Evolutionary conservation across 2,113 vertebrate species (phyloP), one percentile per base, ranked within the genome.

Genomic region (Syngnathus scovelli): DNA sequence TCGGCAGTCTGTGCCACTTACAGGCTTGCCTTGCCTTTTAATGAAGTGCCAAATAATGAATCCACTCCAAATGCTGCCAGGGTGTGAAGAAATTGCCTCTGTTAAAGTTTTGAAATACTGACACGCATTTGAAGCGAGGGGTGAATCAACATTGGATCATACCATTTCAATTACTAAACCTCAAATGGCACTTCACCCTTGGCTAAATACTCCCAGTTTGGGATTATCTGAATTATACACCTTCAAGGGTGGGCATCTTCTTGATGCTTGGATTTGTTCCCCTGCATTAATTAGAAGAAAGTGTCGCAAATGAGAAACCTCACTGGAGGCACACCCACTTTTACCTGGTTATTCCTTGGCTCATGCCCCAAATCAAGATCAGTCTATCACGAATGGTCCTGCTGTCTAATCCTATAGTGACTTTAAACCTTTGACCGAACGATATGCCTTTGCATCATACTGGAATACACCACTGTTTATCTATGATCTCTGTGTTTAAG

Each of bases 31-130:
- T 85, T 72, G 89, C 86, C 87, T 89, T 88, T 89, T 90, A 90
- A 90, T 89, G 81, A 92, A 92, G 92, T 92, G 92, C 92, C 91
- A 92, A 92, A 92, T 90, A 86, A 84, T 77, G 79, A 90, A 23
- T 82, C 77, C 86, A 83, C 81, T 89, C 83, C 83, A 58, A 82
- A 90, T 85, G 89, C 89, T 91, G 89, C 74, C 78, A 70, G 82
- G 88, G 89, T 88, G 76, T 76, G 74, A 89, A 90, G 88, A 85
- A 82, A 86, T 91, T 91, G 90, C 89, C 90, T 92, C 89, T 87
- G 78, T 82, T 89, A 56, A 83, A 88, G 83, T 89, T 86, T 89
- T 76, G 79, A 88, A 88, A 58, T 6, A 36, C 13, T 33, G 27
- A 58, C 55, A 58, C 27, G 27, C 27, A 58, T 18, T 58, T 58